Conservation (phyloP, 2,888 invertebrate species). For the Protodeltote pygarga region DNA sequence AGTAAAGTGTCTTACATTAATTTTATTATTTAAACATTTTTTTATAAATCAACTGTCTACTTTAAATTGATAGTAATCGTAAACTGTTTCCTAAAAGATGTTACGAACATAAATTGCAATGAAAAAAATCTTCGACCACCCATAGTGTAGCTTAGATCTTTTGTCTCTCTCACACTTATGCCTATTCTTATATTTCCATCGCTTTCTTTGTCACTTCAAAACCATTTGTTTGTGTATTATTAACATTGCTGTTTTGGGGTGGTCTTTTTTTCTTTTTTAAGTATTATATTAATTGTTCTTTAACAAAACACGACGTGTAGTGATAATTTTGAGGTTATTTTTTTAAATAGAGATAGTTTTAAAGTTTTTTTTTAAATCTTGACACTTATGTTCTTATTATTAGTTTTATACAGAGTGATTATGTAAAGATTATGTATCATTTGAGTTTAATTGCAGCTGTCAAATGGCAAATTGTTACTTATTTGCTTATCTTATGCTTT, state of each 20-base stretch:
- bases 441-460: too few relatives aligned
- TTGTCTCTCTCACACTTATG: slow-evolving; percentile 54
- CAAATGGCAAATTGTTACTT: too few relatives aligned
- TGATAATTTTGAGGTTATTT: slow-evolving; percentile 8
- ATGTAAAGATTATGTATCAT: too few relatives aligned
- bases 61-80: slow-evolving; percentile 43
- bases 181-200: slow-evolving; percentile 33
- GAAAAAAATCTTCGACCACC: slow-evolving; percentile 79
- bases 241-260: slow-evolving; percentile 78
- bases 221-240: slow-evolving; percentile 75
- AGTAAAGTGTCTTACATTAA: too few relatives aligned
- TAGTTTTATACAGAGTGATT: too few relatives aligned
- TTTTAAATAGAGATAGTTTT: not conserved
- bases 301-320: slow-evolving; percentile 24
- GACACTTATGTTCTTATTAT: too few relatives aligned
- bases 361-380: slow-evolving; percentile 1
- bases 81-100: slow-evolving; percentile 56
- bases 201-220: slow-evolving; percentile 57
- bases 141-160: slow-evolving; percentile 60
- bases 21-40: too few relatives aligned
- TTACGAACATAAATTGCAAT: slow-evolving; percentile 71
- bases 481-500: too few relatives aligned
- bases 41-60: slow-evolving; percentile 18
- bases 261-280: slow-evolving; percentile 67
- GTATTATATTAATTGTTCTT: slow-evolving; percentile 34